These are phyloP conservation scores for Pseudochromis fuscus DNA, from an alignment of 2,797 vertebrate genomes.

Conservation along the genomic window DNA sequence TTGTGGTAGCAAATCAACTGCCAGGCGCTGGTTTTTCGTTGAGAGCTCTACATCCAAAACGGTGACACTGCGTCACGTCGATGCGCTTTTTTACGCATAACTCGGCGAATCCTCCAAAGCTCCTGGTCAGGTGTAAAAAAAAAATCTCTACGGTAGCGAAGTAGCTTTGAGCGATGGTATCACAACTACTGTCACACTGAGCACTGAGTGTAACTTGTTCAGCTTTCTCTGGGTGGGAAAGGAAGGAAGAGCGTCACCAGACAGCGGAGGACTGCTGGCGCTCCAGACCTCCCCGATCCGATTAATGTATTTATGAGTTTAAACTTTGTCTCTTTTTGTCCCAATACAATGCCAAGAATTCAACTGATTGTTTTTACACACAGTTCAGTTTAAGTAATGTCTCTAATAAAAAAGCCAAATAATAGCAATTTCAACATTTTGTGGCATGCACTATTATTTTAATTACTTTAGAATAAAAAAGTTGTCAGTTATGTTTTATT, in stretches of 20 bases:
- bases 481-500: background rate
- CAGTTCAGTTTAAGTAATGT: no score
- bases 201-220: conserved; percentile 45
- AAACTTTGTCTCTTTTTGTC: conserved; percentile 40
- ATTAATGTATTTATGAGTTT: conserved; percentile 51
- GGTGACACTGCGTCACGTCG: conserved; percentile 69
- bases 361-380: background rate
- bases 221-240: conserved; percentile 83
- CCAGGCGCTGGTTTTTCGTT: conserved; percentile 4
- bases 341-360: background rate
- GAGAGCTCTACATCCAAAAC: conserved; percentile 55
- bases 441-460: background rate
- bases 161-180: conserved; percentile 3
- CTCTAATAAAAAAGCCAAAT: background rate
- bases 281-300: conserved; percentile 61
- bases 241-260: conserved; percentile 88
- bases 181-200: conserved; percentile 21
- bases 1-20: conserved; percentile 27
- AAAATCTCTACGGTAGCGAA: conserved; percentile 7
- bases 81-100: conserved; percentile 79
- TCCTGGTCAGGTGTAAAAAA: conserved; percentile 18
- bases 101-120: conserved; percentile 30
- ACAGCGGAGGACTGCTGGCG: conserved; percentile 74
- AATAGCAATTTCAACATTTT: background rate
- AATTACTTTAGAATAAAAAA: no score